Evolutionary conservation across 1,140 invertebrate species (phyloP), one percentile per base, ranked within the genome.

Genomic region (Bombyx mori): DNA sequence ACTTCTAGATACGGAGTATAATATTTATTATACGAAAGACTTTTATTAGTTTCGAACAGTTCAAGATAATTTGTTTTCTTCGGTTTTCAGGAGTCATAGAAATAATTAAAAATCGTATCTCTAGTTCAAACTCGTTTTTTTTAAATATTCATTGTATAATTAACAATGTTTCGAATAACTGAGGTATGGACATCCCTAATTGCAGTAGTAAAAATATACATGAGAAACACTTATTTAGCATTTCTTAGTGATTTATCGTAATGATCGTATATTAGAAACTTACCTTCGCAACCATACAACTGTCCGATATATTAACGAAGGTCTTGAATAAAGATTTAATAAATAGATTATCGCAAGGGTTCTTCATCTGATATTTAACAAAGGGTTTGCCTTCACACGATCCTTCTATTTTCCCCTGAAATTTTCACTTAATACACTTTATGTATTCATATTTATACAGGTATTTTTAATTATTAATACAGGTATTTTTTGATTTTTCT

Each of bases 291-390:
- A 48, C 26, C 46, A 42, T 56, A 42, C 54, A 56, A n/a, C 26
- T 45, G 1, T 54, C 43, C 8, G 53, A 44, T 22, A 54, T 42
- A 54, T 54, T 54, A 1, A 54, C 42, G 10, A 45, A 54, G 7
- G 53, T 22, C 8, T 45, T 43, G 1, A 54, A 18, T 3, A 54
- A 44, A 8, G 53, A 54, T 9, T 54, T 44, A 4, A 54, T 54
- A 43, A 54, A 26, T 7, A 54, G 59, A 61, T 79, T 73, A 8
- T 79, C 66, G 9, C 77, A 79, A 0, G 74, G 71, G 12, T 75
- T 78, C 44, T 69, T 76, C 71, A 78, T 75, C 46, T 75, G 73
- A 2, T 75, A 59, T 45, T 68, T 65, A 1, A 75, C 18, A 2
- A 74, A 57, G 3, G 54, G 64, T 44, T 74, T 66, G 7, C 63